Base-by-base conservation (phyloP, 2,888 invertebrate species). In the Diaperis boleti region DNA sequence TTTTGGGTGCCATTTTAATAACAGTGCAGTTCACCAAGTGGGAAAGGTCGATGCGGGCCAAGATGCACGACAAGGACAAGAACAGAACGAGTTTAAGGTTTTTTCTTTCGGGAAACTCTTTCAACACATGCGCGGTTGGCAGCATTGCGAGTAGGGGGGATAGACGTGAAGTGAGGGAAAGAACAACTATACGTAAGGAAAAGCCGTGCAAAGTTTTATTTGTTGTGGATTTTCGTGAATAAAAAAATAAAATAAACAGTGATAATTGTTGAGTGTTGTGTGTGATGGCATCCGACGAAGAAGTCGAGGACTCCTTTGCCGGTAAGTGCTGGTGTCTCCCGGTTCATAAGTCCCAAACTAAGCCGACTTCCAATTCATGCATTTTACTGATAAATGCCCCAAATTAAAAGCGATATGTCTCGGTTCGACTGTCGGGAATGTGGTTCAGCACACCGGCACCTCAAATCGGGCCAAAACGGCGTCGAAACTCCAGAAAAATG, bases 271-370 rank as follows among this genome's bases (percentile, higher is more conserved):
- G 44, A 54, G 64, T 67, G 60, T 63, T 49, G 14, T 29, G 59
- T 54, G 66, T 35, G 82, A 93, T 93, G 93, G 93, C 92, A 83
- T 93, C 93, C 69, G 93, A 93, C 78, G 93, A 93, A 79, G 93
- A 93, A 84, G 89, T 92, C 81, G 93, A 93, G 78, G 94, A 92
- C 81, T 90, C 89, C 81, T 91, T 89, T 80, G 92, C 91, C 86
- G 93, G 94, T 93, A 86, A 92, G 89, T 82, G 83, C 76, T 76
- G 73, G 72, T 74, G 73, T 76, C 74, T 76, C 73, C 74, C 68
- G 72, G 70, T 72, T 71, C 69, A 69, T 71, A 72, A 73, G 74
- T 75, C 72, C 67, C 71, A 76, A 74, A 55, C 60, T 71, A 72
- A 72, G 77, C 76, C 77, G 76, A 75, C 73, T 78, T 76, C 69